phyloP scores from a whole-genome alignment of 35 echinoderm and acorn worm species.

The Ptychodera flava region DNA sequence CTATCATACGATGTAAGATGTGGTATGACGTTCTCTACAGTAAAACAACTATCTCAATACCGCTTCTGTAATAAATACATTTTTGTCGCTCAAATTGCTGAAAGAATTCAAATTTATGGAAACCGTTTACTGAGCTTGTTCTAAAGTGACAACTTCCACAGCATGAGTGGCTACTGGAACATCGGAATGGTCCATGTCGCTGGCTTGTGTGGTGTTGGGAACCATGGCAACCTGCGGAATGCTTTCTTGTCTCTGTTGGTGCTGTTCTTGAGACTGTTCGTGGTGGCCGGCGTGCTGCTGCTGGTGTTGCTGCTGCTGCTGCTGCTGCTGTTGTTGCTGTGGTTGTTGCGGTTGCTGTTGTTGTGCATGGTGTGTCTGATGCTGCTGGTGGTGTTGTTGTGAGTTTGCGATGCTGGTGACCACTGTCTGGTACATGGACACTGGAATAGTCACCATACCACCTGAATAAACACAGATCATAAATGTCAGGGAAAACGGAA shows the following conservation, averaged over 20 bases:
- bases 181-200: not conserved
- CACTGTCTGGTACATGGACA: not conserved
- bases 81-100: too few species aligned
- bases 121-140: not conserved
- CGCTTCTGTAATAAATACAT: too few species aligned
- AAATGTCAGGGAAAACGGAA: too few species aligned
- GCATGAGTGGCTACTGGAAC: not conserved
- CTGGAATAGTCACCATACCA: not conserved
- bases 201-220: not conserved
- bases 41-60: too few species aligned
- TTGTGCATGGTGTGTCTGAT: not conserved
- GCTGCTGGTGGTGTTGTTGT: not conserved
- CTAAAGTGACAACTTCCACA: not conserved
- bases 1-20: too few species aligned
- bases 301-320: not conserved
- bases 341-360: not conserved
- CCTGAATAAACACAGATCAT: too few species aligned
- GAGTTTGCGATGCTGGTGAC: not conserved
- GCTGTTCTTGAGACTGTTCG: not conserved
- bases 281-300: not conserved
- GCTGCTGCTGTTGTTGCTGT: not conserved
- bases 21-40: too few species aligned
- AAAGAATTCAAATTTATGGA: too few species aligned
- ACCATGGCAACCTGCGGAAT: not conserved
- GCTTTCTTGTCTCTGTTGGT: not conserved